Evolutionary conservation across 2,888 invertebrate species (phyloP).

Genomic region (Allolobophora icterica): DNA sequence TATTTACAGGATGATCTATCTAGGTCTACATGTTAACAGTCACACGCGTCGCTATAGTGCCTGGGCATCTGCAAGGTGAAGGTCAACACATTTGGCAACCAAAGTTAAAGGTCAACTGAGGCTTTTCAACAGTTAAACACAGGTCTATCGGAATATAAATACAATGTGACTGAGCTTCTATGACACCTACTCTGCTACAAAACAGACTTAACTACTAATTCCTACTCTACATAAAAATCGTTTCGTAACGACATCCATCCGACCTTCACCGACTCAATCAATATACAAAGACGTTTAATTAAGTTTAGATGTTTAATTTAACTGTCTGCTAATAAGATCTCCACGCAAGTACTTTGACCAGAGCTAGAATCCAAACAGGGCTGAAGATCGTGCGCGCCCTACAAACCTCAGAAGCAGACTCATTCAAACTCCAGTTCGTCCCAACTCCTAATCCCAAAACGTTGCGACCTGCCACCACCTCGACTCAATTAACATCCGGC

Average conservation of each 20-base stretch:
- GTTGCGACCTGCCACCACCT: not conserved
- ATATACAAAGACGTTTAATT: not conserved
- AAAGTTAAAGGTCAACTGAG: not conserved
- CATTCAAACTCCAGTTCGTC: not conserved
- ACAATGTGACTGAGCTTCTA: too few species aligned
- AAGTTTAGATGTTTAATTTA: not conserved
- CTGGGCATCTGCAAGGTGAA: not conserved
- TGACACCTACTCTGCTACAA: too few species aligned
- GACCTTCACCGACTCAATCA: not conserved
- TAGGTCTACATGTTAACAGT: not conserved
- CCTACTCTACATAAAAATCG: not conserved
- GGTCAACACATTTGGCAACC: not conserved
- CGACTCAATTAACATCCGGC: not conserved
- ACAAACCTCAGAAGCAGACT: not conserved
- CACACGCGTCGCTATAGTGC: too few species aligned
- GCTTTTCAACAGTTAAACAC: not conserved
- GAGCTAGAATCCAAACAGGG: not conserved
- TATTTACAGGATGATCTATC: not conserved
- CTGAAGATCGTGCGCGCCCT: not conserved
- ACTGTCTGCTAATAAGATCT: not conserved
- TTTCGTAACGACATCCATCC: not conserved
- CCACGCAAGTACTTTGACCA: not conserved
- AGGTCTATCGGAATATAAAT: too few species aligned
- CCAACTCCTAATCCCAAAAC: not conserved
- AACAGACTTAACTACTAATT: too few species aligned